A percentile compares a stretch with the other conserved stretches of the same genome.
These are phyloP conservation scores for Rhingia rostrata DNA, from an alignment of 2,888 invertebrate species.

Conservation along the genomic window DNA sequence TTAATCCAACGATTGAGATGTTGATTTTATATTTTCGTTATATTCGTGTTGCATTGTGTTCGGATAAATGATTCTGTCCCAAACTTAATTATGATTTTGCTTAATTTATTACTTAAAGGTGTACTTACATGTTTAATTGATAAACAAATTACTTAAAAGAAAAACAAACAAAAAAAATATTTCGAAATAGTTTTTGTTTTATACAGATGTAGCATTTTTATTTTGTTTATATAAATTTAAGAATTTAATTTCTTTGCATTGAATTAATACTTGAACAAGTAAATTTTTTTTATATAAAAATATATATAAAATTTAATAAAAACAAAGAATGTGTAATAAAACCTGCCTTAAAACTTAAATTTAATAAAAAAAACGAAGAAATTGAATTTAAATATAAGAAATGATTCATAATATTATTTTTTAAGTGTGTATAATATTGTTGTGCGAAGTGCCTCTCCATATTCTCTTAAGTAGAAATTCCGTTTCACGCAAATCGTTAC, in stretches of 20 bases:
- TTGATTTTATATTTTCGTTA: background rate
- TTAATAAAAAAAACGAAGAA: slow-evolving; percentile 14
- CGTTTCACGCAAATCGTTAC: background rate
- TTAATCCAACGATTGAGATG: slow-evolving; percentile 8
- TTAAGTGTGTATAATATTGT: slow-evolving; percentile 45
- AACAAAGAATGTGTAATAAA: slow-evolving; percentile 50
- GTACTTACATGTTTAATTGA: slow-evolving; percentile 47
- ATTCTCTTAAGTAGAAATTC: slow-evolving; percentile 17
- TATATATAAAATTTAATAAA: slow-evolving; percentile 29
- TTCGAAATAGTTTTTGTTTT: background rate
- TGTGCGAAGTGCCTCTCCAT: slow-evolving; percentile 59
- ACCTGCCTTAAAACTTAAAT: slow-evolving; percentile 65
- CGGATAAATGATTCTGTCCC: slow-evolving; percentile 1
- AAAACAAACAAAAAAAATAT: too few relatives aligned
- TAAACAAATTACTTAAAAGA: slow-evolving; percentile 11
- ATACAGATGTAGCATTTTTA: slow-evolving; percentile 6
- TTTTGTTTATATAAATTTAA: slow-evolving; percentile 23
- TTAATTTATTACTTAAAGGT: slow-evolving; percentile 45
- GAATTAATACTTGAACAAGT: slow-evolving; percentile 20
- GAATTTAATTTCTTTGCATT: slow-evolving; percentile 23
- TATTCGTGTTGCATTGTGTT: background rate
- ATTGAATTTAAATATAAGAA: slow-evolving; percentile 12
- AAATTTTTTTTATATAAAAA: slow-evolving; percentile 45
- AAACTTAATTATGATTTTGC: slow-evolving; percentile 18
- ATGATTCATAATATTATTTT: slow-evolving; percentile 20